A percentile compares a stretch with the other conserved stretches of the same genome.
Evolutionary conservation across 2,888 invertebrate species (phyloP).

Genomic region (Sisyra terminalis): DNA sequence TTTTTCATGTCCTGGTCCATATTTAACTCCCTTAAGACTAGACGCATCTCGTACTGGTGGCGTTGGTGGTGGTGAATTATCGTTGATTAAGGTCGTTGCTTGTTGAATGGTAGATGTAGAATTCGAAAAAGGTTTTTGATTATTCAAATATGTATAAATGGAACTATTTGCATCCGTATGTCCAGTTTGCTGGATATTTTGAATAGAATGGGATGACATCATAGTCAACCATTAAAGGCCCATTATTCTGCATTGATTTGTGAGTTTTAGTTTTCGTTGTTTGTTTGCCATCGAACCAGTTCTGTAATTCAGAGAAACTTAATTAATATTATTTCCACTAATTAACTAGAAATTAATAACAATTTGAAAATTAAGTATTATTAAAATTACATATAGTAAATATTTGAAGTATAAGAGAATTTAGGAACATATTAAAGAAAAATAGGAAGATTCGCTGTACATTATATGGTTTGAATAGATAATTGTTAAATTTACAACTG

Average conservation of each 20-base stretch:
- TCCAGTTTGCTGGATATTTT: conserved; percentile 23
- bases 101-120: conserved; percentile 4
- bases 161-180: conserved; percentile 12
- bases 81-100: neutral
- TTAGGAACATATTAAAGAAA: too few relatives aligned
- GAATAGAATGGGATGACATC: conserved; percentile 31
- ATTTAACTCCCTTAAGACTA: conserved; percentile 45
- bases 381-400: too few relatives aligned
- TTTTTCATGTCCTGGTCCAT: conserved; percentile 56
- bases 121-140: conserved; percentile 3
- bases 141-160: conserved; percentile 1
- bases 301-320: neutral
- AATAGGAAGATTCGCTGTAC: too few relatives aligned
- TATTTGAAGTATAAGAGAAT: too few relatives aligned
- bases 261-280: too few relatives aligned
- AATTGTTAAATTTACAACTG: too few relatives aligned
- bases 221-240: conserved; percentile 14
- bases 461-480: too few relatives aligned
- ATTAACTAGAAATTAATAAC: too few relatives aligned
- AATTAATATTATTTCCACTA: neutral
- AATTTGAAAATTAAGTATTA: too few relatives aligned
- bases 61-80: conserved; percentile 30
- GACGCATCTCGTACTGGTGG: conserved; percentile 50
- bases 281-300: too few relatives aligned
- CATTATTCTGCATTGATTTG: neutral